Conservation (phyloP, 2,797 vertebrate species). For the Glyptemys insculpta region DNA sequence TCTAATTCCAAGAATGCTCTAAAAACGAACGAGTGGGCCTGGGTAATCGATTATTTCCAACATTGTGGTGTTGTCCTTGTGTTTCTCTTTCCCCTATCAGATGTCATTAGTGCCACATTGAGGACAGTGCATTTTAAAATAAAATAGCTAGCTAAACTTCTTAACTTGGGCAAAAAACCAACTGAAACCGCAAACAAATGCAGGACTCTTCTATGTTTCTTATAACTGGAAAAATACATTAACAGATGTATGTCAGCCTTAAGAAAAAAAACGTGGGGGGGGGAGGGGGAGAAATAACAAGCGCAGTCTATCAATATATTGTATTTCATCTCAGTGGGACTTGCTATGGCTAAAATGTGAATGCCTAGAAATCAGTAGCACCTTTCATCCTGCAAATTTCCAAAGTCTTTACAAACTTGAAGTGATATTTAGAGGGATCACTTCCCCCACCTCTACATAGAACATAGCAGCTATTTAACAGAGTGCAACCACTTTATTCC, state of each 20-base stretch:
- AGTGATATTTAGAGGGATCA: background rate
- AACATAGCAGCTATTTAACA: fast-evolving
- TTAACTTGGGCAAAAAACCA: background rate
- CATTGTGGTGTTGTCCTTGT: fast-evolving
- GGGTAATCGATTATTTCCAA: background rate
- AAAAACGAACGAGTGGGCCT: background rate
- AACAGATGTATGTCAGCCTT: fast-evolving
- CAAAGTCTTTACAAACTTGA: background rate
- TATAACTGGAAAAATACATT: fast-evolving
- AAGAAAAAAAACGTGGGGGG: background rate
- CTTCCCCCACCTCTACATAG: fast-evolving
- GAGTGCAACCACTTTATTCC: background rate
- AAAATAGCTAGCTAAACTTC: background rate
- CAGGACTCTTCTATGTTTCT: background rate
- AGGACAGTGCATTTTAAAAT: background rate
- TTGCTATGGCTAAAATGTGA: background rate
- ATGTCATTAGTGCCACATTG: background rate
- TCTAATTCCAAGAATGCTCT: background rate
- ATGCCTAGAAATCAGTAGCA: background rate
- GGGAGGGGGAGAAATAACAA: background rate
- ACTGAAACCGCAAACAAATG: background rate
- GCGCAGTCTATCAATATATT: background rate
- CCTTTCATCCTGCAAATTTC: background rate
- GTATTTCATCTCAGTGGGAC: background rate
- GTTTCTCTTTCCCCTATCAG: background rate